Evolutionary conservation across 92 coral and sea anemone species (phyloP).

Genomic region (Metridium senile): DNA sequence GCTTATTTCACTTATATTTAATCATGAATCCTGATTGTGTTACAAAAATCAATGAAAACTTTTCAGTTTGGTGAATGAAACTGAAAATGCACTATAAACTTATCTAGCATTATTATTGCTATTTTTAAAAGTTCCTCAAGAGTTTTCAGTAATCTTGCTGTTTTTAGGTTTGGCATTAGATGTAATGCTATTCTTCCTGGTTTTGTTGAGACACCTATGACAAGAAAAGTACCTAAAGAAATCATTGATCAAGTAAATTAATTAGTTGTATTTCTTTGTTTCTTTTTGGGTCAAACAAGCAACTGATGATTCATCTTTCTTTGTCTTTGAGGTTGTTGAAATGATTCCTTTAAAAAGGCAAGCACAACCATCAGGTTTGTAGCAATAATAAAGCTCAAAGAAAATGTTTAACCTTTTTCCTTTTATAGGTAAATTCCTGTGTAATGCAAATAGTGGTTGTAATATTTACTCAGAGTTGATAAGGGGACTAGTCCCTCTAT

Average conservation of each 20-base stretch:
- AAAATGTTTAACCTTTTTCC: background rate
- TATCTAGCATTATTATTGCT: too few relatives aligned
- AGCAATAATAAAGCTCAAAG: background rate
- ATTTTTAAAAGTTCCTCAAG: too few relatives aligned
- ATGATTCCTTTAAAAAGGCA: conserved; percentile 53
- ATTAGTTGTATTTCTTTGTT: conserved; percentile 2
- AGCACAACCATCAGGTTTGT: conserved; percentile 70
- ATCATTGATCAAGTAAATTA: conserved; percentile 51
- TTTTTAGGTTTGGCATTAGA: conserved; percentile 82
- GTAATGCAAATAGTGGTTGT: too few relatives aligned
- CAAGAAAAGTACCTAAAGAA: conserved; percentile 69
- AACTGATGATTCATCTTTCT: background rate
- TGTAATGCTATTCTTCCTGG: conserved; percentile 97
- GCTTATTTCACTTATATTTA: too few relatives aligned
- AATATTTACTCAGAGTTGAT: too few relatives aligned
- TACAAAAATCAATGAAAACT: too few relatives aligned
- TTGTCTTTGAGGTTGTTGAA: conserved; percentile 33
- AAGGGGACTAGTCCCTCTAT: too few relatives aligned
- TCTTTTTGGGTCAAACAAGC: background rate
- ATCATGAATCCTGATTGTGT: too few relatives aligned
- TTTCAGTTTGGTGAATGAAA: too few relatives aligned
- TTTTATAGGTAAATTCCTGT: too few relatives aligned
- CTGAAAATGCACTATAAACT: too few relatives aligned
- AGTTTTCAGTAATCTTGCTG: too few relatives aligned
- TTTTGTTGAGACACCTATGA: conserved; percentile 88